Conservation (phyloP, 2,797 vertebrate genomes). For the Stomatorhinus walkeri region DNA sequence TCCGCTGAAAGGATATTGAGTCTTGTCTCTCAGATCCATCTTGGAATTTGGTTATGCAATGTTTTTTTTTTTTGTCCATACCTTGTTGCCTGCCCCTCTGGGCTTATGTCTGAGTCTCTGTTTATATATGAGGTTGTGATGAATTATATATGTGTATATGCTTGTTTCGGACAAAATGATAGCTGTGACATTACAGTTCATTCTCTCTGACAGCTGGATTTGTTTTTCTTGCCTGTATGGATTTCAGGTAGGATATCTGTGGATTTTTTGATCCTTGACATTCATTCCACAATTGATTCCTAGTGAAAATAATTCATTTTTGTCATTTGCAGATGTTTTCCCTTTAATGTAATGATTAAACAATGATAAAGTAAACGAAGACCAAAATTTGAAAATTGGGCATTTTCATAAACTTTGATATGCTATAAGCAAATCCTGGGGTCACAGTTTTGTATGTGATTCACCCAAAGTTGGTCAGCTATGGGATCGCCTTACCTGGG, state of each 20-base stretch:
- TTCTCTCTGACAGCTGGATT: neutral
- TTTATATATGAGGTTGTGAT: neutral
- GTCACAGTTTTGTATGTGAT: neutral
- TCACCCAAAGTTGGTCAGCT: neutral
- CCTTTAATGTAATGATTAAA: neutral
- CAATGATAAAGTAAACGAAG: neutral
- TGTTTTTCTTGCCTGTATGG: neutral
- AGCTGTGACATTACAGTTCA: neutral
- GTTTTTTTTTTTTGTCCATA: neutral
- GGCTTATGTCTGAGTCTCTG: neutral
- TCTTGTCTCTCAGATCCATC: slow-evolving; percentile 23
- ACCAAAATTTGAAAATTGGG: neutral
- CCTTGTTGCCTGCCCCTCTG: neutral
- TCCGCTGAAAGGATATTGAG: neutral
- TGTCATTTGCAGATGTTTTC: neutral
- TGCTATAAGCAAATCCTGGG: neutral
- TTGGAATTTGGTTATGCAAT: slow-evolving; percentile 32
- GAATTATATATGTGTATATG: slow-evolving; percentile 21
- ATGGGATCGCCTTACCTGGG: neutral
- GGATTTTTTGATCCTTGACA: neutral
- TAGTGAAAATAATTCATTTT: neutral
- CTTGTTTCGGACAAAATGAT: slow-evolving; percentile 27
- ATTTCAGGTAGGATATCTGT: neutral
- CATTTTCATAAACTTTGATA: neutral
- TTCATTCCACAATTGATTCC: neutral